Percentiles rank a stretch among this genome's conserved stretches.
These are phyloP conservation scores for Pseudopodoces humilis DNA, from an alignment of 2,113 vertebrate species.

Conservation along the genomic window DNA sequence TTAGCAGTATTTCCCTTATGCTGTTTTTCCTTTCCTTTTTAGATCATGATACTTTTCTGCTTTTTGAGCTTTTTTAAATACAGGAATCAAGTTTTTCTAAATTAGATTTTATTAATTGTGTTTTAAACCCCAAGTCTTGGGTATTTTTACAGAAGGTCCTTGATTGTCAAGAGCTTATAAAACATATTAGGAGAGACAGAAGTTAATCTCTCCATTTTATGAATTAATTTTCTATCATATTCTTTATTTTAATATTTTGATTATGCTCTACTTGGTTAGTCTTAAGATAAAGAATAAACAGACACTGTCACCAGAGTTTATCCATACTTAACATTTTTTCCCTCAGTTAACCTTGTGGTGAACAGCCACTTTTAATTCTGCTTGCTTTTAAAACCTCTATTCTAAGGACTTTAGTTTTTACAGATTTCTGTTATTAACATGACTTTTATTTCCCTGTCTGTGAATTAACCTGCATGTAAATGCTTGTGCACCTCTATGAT, in stretches of 20 bases:
- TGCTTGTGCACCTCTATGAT: background rate
- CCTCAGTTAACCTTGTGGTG: background rate
- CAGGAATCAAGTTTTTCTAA: constrained; percentile 4
- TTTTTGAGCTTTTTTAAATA: background rate
- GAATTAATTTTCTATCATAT: background rate
- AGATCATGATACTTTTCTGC: background rate
- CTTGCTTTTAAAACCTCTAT: background rate
- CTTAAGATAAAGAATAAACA: background rate
- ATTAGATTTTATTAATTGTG: constrained; percentile 27
- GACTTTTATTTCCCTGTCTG: background rate
- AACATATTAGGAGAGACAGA: background rate
- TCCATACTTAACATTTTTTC: background rate
- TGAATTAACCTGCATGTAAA: background rate
- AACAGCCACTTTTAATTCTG: background rate
- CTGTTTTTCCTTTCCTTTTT: background rate
- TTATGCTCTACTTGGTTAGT: background rate
- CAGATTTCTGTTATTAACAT: background rate
- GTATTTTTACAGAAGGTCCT: background rate
- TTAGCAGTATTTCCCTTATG: background rate
- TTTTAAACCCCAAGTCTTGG: constrained; percentile 12
- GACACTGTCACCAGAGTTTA: background rate
- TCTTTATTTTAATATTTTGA: constrained; percentile 27
- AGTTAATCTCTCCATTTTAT: constrained; percentile 28
- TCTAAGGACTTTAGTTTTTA: background rate
- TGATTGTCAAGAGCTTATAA: background rate